Percentiles rank a stretch among this genome's conserved stretches.
These are phyloP conservation scores for Neolamprologus sp. DNA, from an alignment of 2,113 vertebrate species.

Conservation along the genomic window DNA sequence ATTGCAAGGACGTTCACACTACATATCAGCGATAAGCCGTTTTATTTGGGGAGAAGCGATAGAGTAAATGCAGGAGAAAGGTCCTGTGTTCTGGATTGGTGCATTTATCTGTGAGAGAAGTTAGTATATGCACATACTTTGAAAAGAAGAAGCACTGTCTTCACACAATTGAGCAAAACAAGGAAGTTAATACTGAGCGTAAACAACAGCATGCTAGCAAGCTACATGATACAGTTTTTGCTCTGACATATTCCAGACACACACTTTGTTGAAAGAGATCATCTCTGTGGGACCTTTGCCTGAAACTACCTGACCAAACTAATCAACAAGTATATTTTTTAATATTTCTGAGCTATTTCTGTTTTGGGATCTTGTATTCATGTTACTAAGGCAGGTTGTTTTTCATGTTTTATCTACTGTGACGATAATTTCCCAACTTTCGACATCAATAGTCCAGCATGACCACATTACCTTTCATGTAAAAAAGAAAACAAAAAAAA, in stretches of 20 bases:
- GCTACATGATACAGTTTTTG: not conserved
- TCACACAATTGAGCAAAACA: not conserved
- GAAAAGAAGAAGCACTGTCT: not conserved
- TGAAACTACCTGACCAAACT: not conserved
- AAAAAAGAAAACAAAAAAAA: not conserved
- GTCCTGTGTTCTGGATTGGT: not conserved
- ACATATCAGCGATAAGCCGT: not conserved
- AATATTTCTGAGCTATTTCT: not conserved
- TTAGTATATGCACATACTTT: not conserved
- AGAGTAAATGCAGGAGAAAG: not conserved
- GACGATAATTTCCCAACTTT: not conserved
- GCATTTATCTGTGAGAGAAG: not conserved
- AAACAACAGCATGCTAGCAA: not conserved
- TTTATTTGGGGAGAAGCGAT: not conserved
- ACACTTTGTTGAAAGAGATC: not conserved
- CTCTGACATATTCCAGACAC: not conserved
- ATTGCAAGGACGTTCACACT: not conserved
- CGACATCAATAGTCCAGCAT: not conserved
- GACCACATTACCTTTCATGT: not conserved
- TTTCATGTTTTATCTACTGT: not conserved
- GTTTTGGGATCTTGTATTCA: not conserved
- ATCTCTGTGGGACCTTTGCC: not conserved
- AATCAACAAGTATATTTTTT: not conserved
- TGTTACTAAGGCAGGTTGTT: not conserved
- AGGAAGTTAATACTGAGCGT: not conserved